Evolutionary conservation across 2,888 invertebrate genomes (phyloP), one percentile per base, ranked within the genome.

Genomic region (Bhutanitis thaidina): DNA sequence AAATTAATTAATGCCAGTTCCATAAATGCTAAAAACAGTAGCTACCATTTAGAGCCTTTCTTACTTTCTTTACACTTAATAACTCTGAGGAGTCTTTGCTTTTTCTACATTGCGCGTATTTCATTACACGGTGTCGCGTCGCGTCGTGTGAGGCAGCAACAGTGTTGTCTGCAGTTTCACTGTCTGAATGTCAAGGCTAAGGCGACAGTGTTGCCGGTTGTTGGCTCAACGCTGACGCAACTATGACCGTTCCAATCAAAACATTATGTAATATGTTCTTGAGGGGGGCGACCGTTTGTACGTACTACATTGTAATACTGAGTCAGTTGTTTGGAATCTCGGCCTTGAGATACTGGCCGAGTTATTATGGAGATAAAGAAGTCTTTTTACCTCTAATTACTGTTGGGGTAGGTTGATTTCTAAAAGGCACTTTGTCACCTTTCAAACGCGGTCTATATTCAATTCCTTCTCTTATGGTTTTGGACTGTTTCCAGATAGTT

Each of bases 121-220:
- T 27, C 27, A 34, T 34, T 34, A 34, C 30, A 30, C 2, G 34
- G 12, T 8, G 5, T 30, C 9, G 12, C 29, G 29, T 3, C 20
- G 15, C 29, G 40, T 41, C 40, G 38, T 30, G 45, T 47, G 46
- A 12, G 9, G 1, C 10, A 8, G 40, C 41, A 25, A 40, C 39
- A 13, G 30, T 46, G 44, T 44, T 7, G 13, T 15, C 4, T 3
- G 10, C 30, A 30, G 34, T 13, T 34, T 4, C 34, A 7, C 7
- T 12, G 38, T 37, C 38, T 54, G 39, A 61, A 49, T 57, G 60
- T 65, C 63, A 65, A 65, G 65, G 62, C 16, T 52, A 50, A n/a
- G 1, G 27, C 16, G 45, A 65, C 64, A 59, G 51, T 55, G 66
- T 66, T 61, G 65, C 49, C 54, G 65, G 60, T 57, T 61, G 57